Percentiles rank a stretch among this genome's conserved stretches.
Conservation (phyloP, 2,113 vertebrate genomes). For the Gambusia affinis region DNA sequence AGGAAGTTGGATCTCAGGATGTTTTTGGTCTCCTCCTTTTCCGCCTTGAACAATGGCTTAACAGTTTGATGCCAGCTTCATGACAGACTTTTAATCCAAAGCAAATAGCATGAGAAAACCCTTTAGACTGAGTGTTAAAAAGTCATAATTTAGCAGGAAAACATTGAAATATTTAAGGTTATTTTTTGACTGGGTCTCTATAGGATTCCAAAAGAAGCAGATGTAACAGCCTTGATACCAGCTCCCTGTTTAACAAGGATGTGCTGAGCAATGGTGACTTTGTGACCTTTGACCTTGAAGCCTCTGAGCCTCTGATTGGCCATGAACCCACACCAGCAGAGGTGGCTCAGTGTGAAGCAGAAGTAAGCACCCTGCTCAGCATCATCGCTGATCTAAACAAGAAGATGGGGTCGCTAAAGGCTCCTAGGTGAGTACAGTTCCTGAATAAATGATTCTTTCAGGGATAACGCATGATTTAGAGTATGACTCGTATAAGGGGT, state of each 20-base stretch:
- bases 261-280: slow-evolving; percentile 14
- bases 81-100: slow-evolving; percentile 2
- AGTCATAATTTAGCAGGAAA: background rate
- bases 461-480: background rate
- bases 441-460: background rate
- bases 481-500: background rate
- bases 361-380: slow-evolving; percentile 64
- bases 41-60: slow-evolving; percentile 78
- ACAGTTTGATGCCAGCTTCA: slow-evolving; percentile 34
- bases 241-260: slow-evolving; percentile 48
- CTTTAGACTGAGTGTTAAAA: background rate
- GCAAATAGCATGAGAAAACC: background rate
- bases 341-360: slow-evolving; percentile 72
- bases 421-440: slow-evolving; percentile 65
- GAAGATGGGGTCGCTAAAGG: slow-evolving; percentile 76
- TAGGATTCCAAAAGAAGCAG: slow-evolving; percentile 57
- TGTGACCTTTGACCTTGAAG: slow-evolving; percentile 42
- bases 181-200: background rate
- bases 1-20: slow-evolving; percentile 83
- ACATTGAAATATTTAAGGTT: background rate
- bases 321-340: slow-evolving; percentile 72
- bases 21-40: slow-evolving; percentile 79
- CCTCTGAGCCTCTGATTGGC: slow-evolving; percentile 39
- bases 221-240: slow-evolving; percentile 63
- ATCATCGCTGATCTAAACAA: slow-evolving; percentile 72